Base-by-base conservation (phyloP, 2,113 vertebrate genomes). In the Tapirus terrestris region DNA sequence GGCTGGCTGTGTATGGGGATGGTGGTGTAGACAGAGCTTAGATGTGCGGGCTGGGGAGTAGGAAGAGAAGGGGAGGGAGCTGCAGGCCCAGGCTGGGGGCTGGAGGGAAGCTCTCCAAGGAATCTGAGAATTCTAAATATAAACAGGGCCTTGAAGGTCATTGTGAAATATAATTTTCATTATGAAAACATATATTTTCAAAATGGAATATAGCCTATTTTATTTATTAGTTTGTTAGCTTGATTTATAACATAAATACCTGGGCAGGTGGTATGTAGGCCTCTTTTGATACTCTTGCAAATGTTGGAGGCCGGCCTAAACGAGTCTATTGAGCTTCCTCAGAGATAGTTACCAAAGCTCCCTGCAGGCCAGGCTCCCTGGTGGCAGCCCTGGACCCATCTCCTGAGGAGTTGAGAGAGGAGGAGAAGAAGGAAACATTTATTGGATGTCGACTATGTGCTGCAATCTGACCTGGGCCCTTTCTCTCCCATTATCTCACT, bases 71-170 rank as follows among this genome's bases (percentile, higher is more conserved):
- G 23, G 39, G 25, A 23, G 10, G 36, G 68, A 56, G 33, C 23
- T 17, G 17, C 10, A 53, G 89, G n/a, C 17, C 61, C 6, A 12
- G n/a, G 56, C 33, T 79, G 27, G 25, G 33, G n/a, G 27, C 58
- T 61, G 11, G 39, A 23, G 2, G 12, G 12, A 77, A 23, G 13
- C 11, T 83, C 23, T 70, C 36, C n/a, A 70, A 60, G 89, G 43
- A 84, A 3, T 51, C 93, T 75, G 56, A 82, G 53, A 96, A 73
- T 76, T 94, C 77, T 79, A 73, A 20, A 75, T n/a, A 79, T 89
- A 63, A 77, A 82, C 14, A 12, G 36, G 68, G 7, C 56, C 63
- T 58, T 76, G 53, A 43, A 79, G 73, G 33, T 83, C 31, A 39
- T 48, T 45, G 63, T 51, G 18, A 73, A 79, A 91, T 36, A 31